Evolutionary conservation across 2,888 invertebrate species (phyloP), one percentile per base, ranked within the genome.

Genomic region (Leptinotarsa tumamoca): DNA sequence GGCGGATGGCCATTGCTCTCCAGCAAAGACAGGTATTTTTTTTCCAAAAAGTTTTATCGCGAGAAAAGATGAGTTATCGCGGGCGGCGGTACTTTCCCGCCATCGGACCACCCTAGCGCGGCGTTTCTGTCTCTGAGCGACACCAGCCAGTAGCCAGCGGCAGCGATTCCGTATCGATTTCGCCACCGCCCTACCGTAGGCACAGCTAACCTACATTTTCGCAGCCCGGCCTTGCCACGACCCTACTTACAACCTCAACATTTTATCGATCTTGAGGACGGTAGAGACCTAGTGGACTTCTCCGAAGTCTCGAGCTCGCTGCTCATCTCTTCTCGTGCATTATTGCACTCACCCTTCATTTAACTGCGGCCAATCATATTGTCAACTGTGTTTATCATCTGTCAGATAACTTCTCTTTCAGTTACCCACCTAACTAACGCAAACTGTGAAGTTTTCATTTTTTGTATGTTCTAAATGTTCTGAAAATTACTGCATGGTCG

Each of bases 1-100:
- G 78, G 88, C 85, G 82, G 88, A 89, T 82, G 88, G 88, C 81
- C 88, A 88, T 84, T 88, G 88, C 83, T 86, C 88, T 79, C 88
- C 88, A 73, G 85, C 87, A 68, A 87, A 88, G 83, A 85, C 87
- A 86, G 87, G 86, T 87, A 86, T 73, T 75, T 75, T 21, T 73
- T 51, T 74, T 50, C 52, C 69, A 74, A 67, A 61, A 74, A 66
- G n/a, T 76, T 78, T 73, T 66, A 68, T 58, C 68, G 75, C 73
- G 43, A 63, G 63, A 63, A 7, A 33, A 49, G 21, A 23, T 70
- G 21, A 56, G 33, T 43, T 69, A 18, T 23, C 56, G 5, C 18
- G 18, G 50, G n/a, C 51, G 27, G 68, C n/a, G 10, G 14, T 43
- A 66, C 17, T 49, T 27, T 77, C 77, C 79, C 79, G 58, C 15